Evolutionary conservation across 2,888 invertebrate genomes (phyloP), one percentile per base, ranked within the genome.

Genomic region (Crossocerus cetratus): DNA sequence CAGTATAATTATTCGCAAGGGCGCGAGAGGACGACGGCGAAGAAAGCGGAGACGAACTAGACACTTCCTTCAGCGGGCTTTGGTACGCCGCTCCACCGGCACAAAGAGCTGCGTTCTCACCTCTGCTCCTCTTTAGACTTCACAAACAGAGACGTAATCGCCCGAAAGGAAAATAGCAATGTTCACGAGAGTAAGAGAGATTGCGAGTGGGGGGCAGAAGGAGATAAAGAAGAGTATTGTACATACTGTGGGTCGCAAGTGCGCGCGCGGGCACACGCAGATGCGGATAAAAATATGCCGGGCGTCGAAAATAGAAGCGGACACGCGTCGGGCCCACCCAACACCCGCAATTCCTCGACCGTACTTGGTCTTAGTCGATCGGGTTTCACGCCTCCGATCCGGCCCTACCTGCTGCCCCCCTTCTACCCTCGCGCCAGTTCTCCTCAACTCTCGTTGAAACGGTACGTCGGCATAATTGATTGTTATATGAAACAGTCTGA

Each of bases 351-450:
- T 80, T 83, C 69, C 68, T 82, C 65, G 69, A 44, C 85, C 85
- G 73, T 85, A 85, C 77, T 85, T 85, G 85, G 85, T 67, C 65
- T 82, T 84, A 78, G 74, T 84, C 78, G 82, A 84, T 85, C 83
- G 71, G 71, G 81, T 85, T 85, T 82, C 84, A 80, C 68, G 65
- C 44, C 58, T 62, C 66, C 14, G 18, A 56, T 44, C 43, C 32
- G 61, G 4, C 23, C 23, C 21, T 43, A 54, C 2, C 23, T 22
- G 20, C 14, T 3, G 22, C 59, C 23, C 57, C n/a, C 42, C n/a
- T 57, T 32, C 22, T 4, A n/a, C 13, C 23, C 32, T 57, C 23
- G 21, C 3, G 5, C 16, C 55, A 20, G 44, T 59, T 61, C 60
- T 54, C 61, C 60, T 45, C 22, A 57, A 56, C 43, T 32, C 11